Evolutionary conservation across 2,888 invertebrate genomes (phyloP).

Genomic region (Cerastoderma edule): DNA sequence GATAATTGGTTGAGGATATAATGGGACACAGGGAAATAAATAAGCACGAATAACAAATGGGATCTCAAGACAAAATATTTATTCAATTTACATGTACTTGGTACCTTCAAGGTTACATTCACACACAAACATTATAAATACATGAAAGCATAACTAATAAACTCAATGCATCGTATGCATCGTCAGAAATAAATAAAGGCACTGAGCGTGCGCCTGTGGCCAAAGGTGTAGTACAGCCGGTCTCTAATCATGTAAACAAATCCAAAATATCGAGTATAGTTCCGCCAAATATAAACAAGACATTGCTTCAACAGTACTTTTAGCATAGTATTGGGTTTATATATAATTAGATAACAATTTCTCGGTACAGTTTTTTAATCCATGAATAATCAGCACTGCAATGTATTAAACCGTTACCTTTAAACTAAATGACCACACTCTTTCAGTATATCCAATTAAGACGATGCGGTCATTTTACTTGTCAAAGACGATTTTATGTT

Average conservation of each 20-base stretch:
- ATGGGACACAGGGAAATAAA: not conserved
- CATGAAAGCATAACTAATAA: slow-evolving; percentile 69
- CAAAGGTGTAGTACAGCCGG: slow-evolving; percentile 35
- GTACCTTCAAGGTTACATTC: slow-evolving; percentile 68
- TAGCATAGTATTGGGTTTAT: too few species aligned
- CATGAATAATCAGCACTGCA: too few species aligned
- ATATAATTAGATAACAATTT: too few species aligned
- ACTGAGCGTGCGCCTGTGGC: slow-evolving; percentile 52
- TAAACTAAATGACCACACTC: too few species aligned
- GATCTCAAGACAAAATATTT: slow-evolving; percentile 69
- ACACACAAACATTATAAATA: slow-evolving; percentile 74
- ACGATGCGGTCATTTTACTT: too few species aligned
- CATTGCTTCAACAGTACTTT: slow-evolving; percentile 8
- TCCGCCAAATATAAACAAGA: not conserved
- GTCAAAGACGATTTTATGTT: too few species aligned
- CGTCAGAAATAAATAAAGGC: slow-evolving; percentile 66
- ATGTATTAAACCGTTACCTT: too few species aligned
- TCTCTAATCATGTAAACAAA: slow-evolving; percentile 18
- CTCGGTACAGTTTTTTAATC: too few species aligned
- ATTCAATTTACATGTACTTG: slow-evolving; percentile 77
- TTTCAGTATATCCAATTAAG: too few species aligned
- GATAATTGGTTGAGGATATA: too few species aligned
- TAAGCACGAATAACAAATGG: not conserved
- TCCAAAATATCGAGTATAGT: slow-evolving; percentile 4
- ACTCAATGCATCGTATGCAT: slow-evolving; percentile 68